Evolutionary conservation across 2,113 vertebrate genomes (phyloP).

Genomic region (Panthera uncia): DNA sequence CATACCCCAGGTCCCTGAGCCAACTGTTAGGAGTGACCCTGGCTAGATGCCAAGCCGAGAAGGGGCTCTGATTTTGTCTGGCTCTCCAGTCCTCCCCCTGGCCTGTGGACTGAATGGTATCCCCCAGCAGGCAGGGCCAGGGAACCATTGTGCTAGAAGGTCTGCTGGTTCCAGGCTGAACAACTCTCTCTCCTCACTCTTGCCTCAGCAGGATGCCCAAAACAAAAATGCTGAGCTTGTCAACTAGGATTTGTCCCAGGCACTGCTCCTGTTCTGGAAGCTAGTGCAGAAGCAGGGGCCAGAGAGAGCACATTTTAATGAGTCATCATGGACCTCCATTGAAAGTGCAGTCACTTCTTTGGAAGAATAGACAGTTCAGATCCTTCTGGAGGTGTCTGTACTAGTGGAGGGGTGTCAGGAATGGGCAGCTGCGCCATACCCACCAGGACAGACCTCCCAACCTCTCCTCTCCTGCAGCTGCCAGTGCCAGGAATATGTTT

Average conservation of each 20-base stretch:
- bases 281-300: background rate
- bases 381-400: rapidly evolving
- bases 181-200: background rate
- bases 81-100: background rate
- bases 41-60: background rate
- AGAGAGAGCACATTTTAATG: rapidly evolving
- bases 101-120: background rate
- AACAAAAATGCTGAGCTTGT: background rate
- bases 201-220: background rate
- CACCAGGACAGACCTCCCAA: rapidly evolving
- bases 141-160: background rate
- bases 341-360: background rate
- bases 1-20: background rate
- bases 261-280: background rate
- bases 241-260: too few relatives aligned
- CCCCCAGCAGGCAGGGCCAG: rapidly evolving
- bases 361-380: background rate
- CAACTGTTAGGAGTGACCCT: background rate
- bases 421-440: background rate
- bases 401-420: background rate
- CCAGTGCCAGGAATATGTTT: slow-evolving; percentile 89
- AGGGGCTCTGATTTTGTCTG: too few relatives aligned
- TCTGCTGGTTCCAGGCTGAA: background rate
- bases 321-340: background rate
- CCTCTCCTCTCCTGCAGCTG: slow-evolving; percentile 81